Conservation (phyloP, 2,888 invertebrate genomes). For the Choreutis nemorana region DNA sequence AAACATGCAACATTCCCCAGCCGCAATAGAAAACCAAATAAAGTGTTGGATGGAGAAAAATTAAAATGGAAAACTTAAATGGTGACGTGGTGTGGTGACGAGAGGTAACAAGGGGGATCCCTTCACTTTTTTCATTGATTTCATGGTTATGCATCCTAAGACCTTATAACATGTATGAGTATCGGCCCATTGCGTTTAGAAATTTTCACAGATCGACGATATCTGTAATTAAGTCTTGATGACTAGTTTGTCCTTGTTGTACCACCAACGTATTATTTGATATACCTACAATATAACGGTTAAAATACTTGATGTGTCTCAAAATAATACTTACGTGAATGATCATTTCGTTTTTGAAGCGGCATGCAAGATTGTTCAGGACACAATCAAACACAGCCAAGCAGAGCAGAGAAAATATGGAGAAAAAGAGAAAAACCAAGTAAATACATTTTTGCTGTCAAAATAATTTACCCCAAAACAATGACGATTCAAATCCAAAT, state of each 20-base stretch:
- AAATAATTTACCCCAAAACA: conserved; percentile 61
- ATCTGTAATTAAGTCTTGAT: too few relatives aligned
- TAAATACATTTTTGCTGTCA: conserved; percentile 70
- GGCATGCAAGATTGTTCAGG: conserved; percentile 80
- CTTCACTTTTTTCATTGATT: too few relatives aligned
- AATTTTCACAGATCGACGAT: too few relatives aligned
- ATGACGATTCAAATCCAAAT: conserved; percentile 54
- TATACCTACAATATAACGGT: too few relatives aligned
- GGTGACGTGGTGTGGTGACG: conserved; percentile 50
- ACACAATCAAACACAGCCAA: conserved; percentile 85
- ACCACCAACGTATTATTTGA: too few relatives aligned
- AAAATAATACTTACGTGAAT: conserved; percentile 79
- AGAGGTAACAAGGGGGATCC: conserved; percentile 42
- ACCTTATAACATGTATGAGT: too few relatives aligned
- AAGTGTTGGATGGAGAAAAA: conserved; percentile 57
- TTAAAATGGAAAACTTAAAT: conserved; percentile 26
- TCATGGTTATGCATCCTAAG: too few relatives aligned
- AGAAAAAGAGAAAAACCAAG: conserved; percentile 79
- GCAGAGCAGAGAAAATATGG: conserved; percentile 84
- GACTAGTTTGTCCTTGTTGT: too few relatives aligned
- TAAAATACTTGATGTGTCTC: conserved; percentile 53
- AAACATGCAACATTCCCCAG: conserved; percentile 64
- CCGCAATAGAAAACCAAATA: conserved; percentile 50
- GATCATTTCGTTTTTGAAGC: conserved; percentile 76
- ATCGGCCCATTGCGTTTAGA: too few relatives aligned